phyloP scores from a whole-genome alignment of 2,113 vertebrate genomes.

The Verasper variegatus region DNA sequence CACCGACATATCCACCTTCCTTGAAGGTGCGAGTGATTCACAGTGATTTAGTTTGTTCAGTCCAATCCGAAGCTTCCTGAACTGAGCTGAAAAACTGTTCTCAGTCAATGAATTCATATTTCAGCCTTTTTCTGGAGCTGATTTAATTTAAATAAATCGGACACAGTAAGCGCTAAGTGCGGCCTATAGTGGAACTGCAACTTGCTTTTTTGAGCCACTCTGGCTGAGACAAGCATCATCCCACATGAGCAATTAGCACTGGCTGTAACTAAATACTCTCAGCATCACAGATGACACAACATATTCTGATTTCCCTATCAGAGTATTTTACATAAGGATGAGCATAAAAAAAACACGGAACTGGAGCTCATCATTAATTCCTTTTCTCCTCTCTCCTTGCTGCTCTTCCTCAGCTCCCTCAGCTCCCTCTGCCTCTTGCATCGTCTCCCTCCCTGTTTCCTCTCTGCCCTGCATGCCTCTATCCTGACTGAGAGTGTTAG shows the following conservation, averaged over 20 bases:
- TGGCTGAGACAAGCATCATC: conserved; percentile 33
- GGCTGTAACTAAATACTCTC: conserved; percentile 39
- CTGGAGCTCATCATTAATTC: conserved; percentile 54
- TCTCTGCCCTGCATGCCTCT: conserved; percentile 56
- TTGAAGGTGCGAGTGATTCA: not conserved
- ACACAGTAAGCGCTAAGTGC: conserved; percentile 3
- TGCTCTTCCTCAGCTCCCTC: conserved; percentile 42
- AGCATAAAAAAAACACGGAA: conserved; percentile 14
- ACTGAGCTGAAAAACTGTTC: conserved; percentile 25
- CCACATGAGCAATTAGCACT: conserved; percentile 47
- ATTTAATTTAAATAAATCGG: conserved; percentile 46
- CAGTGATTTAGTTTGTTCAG: not conserved
- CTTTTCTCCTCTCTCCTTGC: conserved; percentile 50
- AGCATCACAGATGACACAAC: conserved; percentile 55
- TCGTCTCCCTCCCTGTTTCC: conserved; percentile 34
- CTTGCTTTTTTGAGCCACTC: not conserved
- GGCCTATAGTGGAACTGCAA: not conserved
- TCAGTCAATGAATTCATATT: conserved; percentile 46
- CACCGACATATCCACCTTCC: not conserved
- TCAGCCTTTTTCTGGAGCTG: conserved; percentile 38
- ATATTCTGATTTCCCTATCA: conserved; percentile 30
- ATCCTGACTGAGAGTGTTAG: conserved; percentile 72
- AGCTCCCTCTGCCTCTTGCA: conserved; percentile 40
- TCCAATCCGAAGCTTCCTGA: not conserved
- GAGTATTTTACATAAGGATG: conserved; percentile 46